Evolutionary conservation across 2,113 vertebrate genomes (phyloP).

Genomic region (Urocitellus parryii): DNA sequence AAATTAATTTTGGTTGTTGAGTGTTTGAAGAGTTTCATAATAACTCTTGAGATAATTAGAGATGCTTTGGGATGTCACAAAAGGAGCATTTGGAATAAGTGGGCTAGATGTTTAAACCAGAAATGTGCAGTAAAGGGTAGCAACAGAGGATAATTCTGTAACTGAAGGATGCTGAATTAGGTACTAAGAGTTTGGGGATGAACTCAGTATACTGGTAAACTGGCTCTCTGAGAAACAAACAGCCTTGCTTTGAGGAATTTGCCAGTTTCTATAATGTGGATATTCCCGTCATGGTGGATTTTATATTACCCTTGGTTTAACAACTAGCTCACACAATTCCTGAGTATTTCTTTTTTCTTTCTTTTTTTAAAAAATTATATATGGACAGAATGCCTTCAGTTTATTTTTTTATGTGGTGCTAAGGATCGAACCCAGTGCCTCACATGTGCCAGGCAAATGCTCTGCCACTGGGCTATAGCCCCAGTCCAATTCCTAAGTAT

Average conservation of each 20-base stretch:
- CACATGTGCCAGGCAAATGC: too few species aligned
- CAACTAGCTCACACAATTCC: neutral
- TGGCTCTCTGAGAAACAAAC: neutral
- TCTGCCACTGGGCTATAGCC: too few species aligned
- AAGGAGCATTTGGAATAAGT: conserved; percentile 62
- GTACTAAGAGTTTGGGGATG: neutral
- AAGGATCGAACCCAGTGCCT: too few species aligned
- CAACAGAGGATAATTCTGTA: neutral
- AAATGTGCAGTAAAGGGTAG: neutral
- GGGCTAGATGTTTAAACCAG: conserved; percentile 48
- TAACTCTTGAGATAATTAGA: conserved; percentile 72
- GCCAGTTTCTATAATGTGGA: neutral
- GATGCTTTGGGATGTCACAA: conserved; percentile 67
- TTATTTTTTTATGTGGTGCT: too few species aligned
- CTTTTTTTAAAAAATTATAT: too few species aligned
- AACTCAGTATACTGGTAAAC: neutral
- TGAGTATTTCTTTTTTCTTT: neutral
- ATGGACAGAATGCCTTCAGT: too few species aligned
- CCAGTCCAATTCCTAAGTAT: neutral
- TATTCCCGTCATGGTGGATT: neutral
- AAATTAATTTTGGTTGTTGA: conserved; percentile 75
- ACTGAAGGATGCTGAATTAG: neutral
- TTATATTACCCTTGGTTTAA: neutral
- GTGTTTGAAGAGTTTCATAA: conserved; percentile 69
- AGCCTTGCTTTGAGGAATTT: neutral